Conservation (phyloP, 1,140 invertebrate genomes). For the Conus betulinus region DNA sequence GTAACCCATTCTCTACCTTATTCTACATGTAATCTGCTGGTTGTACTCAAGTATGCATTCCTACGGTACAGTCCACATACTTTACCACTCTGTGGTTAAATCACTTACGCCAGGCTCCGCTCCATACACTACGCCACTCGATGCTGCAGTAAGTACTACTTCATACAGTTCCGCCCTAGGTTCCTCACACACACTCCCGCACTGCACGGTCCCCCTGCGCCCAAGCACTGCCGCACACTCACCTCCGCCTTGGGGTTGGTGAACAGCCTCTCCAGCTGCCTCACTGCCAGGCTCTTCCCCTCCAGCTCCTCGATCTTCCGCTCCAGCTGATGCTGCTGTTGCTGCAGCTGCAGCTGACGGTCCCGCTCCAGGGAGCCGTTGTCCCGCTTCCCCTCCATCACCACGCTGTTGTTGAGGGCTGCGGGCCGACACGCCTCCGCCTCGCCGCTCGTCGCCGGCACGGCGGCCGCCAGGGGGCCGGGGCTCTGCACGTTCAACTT, state of each 20-base stretch:
- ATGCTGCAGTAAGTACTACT: too few species aligned
- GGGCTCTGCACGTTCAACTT: background rate
- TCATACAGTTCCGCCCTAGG: too few species aligned
- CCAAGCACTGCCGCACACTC: background rate
- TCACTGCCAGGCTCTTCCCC: background rate
- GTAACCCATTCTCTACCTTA: too few species aligned
- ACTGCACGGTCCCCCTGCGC: too few species aligned
- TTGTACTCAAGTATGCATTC: too few species aligned
- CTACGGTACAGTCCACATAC: too few species aligned
- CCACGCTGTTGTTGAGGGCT: constrained; percentile 16
- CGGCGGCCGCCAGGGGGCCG: background rate
- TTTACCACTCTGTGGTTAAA: too few species aligned
- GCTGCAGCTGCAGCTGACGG: background rate
- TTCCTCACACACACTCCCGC: too few species aligned
- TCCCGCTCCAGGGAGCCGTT: constrained; percentile 8
- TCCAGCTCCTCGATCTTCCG: constrained; percentile 24
- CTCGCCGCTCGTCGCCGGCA: background rate
- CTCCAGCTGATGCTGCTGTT: constrained; percentile 20
- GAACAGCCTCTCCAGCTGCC: constrained; percentile 34
- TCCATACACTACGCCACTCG: too few species aligned
- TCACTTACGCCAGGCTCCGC: too few species aligned
- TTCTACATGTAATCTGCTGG: too few species aligned
- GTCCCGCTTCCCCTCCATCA: background rate
- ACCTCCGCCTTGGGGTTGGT: constrained; percentile 32
- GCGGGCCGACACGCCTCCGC: background rate